Conservation (phyloP, 2,888 invertebrate genomes). For the Xanthostigma xanthostigma region DNA sequence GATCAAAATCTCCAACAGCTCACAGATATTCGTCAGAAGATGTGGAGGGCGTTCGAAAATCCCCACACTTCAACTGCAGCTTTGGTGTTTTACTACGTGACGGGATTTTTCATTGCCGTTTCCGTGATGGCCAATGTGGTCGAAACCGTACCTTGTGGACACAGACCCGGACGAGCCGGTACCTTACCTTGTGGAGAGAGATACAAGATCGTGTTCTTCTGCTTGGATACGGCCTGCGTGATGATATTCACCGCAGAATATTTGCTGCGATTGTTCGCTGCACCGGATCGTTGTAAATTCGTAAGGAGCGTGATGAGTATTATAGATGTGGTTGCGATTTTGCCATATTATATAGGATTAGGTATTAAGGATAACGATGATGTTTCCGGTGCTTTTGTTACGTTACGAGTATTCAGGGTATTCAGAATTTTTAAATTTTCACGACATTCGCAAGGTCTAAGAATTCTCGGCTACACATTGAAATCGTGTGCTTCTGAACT, state of each 20-base stretch:
- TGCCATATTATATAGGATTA: slow-evolving; percentile 97
- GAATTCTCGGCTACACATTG: slow-evolving; percentile 97
- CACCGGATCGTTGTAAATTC: slow-evolving; percentile 96
- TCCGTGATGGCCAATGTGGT: slow-evolving; percentile 99
- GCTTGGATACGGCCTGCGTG: slow-evolving; percentile 98
- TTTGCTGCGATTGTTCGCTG: slow-evolving; percentile 85
- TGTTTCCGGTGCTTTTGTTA: slow-evolving; percentile 98
- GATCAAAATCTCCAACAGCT: slow-evolving; percentile 79
- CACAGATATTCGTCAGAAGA: slow-evolving; percentile 80
- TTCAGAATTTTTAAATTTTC: slow-evolving; percentile 99
- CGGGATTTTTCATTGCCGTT: slow-evolving; percentile 98
- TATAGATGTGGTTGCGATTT: slow-evolving; percentile 97
- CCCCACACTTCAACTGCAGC: slow-evolving; percentile 98
- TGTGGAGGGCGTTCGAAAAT: slow-evolving; percentile 99
- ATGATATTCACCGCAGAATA: slow-evolving; percentile 99
- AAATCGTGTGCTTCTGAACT: slow-evolving; percentile 98
- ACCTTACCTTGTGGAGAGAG: slow-evolving; percentile 92
- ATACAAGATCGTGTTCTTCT: slow-evolving; percentile 97
- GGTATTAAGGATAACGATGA: slow-evolving; percentile 97
- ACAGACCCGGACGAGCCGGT: slow-evolving; percentile 71
- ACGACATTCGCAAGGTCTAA: slow-evolving; percentile 94
- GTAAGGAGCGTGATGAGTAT: slow-evolving; percentile 97
- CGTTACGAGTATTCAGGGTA: slow-evolving; percentile 95
- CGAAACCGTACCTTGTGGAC: slow-evolving; percentile 91
- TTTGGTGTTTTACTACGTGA: slow-evolving; percentile 99